These are phyloP conservation scores for Pangasianodon gigas DNA, from an alignment of 2,113 vertebrate genomes.

Conservation along the genomic window DNA sequence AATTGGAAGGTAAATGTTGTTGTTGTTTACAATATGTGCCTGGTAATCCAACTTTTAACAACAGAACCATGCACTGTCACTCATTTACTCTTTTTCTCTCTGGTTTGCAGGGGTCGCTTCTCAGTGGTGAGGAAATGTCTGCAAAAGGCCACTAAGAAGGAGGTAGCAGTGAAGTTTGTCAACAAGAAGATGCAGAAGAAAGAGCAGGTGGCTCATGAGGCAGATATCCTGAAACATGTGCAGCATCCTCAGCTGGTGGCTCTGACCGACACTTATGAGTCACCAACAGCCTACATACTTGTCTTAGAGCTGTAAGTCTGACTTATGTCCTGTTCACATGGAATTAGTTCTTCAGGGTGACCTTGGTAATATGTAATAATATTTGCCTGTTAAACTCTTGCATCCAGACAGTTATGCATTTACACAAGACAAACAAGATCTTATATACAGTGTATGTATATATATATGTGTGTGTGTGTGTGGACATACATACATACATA, in stretches of 20 bases:
- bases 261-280: conserved; percentile 90
- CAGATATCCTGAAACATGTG: conserved; percentile 84
- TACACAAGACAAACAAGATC: no score
- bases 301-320: conserved; percentile 90
- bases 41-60: not conserved
- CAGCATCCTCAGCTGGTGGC: conserved; percentile 90
- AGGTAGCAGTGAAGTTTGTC: conserved; percentile 94
- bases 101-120: conserved; percentile 86
- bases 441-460: no score
- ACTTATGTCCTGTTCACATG: not conserved
- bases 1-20: conserved; percentile 85
- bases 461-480: no score
- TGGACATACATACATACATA: no score
- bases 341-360: not conserved
- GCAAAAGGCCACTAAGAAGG: conserved; percentile 88
- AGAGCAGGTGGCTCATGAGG: conserved; percentile 93
- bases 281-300: conserved; percentile 84
- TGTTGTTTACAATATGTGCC: not conserved
- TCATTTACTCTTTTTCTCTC: conserved; percentile 25
- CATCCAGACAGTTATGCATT: no score
- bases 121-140: conserved; percentile 93
- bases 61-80: not conserved
- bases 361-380: not conserved
- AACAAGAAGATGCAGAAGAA: conserved; percentile 98
- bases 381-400: not conserved